Percentiles rank a stretch among this genome's conserved stretches.
phyloP scores from a whole-genome alignment of 2,113 vertebrate genomes.

The Acrocephalus arundinaceus region DNA sequence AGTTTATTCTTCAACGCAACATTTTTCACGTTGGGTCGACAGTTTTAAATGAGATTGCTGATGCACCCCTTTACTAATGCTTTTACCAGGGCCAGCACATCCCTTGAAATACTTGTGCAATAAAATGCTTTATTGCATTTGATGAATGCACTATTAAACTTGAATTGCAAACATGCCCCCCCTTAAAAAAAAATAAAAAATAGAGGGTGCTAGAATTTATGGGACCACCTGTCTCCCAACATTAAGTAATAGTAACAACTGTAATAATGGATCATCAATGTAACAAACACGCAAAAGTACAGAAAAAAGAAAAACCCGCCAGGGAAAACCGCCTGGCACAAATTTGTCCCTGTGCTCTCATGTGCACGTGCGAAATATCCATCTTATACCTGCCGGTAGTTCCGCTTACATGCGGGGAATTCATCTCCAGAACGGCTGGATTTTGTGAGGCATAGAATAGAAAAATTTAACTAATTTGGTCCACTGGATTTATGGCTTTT shows the following conservation, averaged over 20 bases:
- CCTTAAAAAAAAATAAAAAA: not conserved
- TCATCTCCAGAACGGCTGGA: not conserved
- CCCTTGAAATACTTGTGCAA: conserved; percentile 46
- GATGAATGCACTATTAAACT: conserved; percentile 39
- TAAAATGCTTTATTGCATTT: conserved; percentile 64
- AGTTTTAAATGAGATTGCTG: conserved; percentile 67
- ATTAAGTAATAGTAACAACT: not conserved
- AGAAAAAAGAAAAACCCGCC: not conserved
- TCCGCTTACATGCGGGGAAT: not conserved
- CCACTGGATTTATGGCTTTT: conserved; percentile 30
- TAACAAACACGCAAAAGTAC: not conserved
- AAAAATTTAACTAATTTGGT: conserved; percentile 38
- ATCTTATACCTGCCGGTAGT: not conserved
- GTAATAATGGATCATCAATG: not conserved
- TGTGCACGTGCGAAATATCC: not conserved
- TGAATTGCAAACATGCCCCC: conserved; percentile 25
- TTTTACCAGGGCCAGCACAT: conserved; percentile 40
- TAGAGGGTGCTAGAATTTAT: not conserved
- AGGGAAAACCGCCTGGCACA: not conserved
- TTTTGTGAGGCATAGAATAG: conserved; percentile 43
- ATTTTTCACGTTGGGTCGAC: conserved; percentile 59
- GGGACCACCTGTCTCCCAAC: conserved; percentile 9
- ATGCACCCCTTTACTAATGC: conserved; percentile 52
- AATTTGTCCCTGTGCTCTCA: not conserved
- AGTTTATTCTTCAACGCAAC: conserved; percentile 64